Percentiles rank a stretch among this genome's conserved stretches.
Conservation (phyloP, 2,797 vertebrate genomes). For the Chaenodraco wilsoni region DNA sequence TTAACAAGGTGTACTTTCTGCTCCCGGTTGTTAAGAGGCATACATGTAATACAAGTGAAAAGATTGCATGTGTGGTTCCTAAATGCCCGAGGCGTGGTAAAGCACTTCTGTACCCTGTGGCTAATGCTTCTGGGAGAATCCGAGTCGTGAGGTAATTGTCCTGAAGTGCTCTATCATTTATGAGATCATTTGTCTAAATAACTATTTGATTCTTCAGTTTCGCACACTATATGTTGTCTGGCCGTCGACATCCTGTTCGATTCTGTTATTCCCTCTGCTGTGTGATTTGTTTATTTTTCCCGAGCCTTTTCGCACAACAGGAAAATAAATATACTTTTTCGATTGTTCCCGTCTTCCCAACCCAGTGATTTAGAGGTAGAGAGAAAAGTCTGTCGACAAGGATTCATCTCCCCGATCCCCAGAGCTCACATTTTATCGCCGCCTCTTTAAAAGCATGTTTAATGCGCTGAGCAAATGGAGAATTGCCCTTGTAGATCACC, state of each 20-base stretch:
- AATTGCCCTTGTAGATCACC: conserved; percentile 71
- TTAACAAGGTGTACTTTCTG: background rate
- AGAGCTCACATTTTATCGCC: conserved; percentile 59
- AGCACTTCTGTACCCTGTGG: background rate
- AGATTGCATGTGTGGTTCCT: background rate
- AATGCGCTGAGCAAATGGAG: conserved; percentile 61
- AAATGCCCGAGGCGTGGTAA: background rate
- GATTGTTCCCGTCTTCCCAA: conserved; percentile 28
- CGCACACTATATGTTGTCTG: conserved; percentile 2
- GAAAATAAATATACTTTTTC: conserved; percentile 33
- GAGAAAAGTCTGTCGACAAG: conserved; percentile 58
- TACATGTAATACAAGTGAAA: background rate
- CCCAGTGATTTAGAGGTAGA: conserved; percentile 50
- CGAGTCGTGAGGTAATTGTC: background rate
- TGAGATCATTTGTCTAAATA: background rate
- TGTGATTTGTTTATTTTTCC: conserved; percentile 19
- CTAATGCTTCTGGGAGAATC: conserved; percentile 5
- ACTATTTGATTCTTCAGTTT: conserved; percentile 7
- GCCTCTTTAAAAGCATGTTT: conserved; percentile 71
- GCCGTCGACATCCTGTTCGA: background rate
- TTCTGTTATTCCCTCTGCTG: background rate
- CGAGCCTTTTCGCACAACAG: conserved; percentile 6
- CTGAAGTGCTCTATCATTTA: background rate
- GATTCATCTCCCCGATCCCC: conserved; percentile 67
- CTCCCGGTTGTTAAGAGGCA: background rate